Conservation (phyloP, 2,888 invertebrate species). For the Eristalis intricaria region DNA sequence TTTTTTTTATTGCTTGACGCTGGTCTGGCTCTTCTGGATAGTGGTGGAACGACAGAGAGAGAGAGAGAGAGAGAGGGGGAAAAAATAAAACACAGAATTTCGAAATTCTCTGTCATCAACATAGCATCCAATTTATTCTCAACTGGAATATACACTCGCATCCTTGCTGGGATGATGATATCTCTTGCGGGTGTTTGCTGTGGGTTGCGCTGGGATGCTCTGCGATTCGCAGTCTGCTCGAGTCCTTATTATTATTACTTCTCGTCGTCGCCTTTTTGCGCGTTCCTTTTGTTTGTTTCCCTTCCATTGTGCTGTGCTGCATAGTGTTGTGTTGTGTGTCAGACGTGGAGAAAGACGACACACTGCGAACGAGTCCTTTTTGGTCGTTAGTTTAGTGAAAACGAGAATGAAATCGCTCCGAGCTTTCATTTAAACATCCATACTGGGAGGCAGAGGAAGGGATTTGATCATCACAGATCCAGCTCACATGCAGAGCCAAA, state of each 20-base stretch:
- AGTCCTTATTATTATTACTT: constrained; percentile 40
- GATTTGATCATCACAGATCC: not conserved
- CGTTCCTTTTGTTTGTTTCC: constrained; percentile 12
- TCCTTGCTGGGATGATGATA: constrained; percentile 32
- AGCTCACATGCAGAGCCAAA: constrained; percentile 31
- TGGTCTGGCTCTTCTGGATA: constrained; percentile 32
- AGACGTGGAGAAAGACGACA: not conserved
- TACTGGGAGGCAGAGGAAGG: constrained; percentile 13
- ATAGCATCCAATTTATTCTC: constrained; percentile 64
- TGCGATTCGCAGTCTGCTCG: not conserved
- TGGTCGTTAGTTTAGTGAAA: constrained; percentile 32
- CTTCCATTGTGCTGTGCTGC: constrained; percentile 8
- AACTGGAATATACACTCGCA: constrained; percentile 33
- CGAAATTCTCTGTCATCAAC: constrained; percentile 64
- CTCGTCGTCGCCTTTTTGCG: constrained; percentile 2
- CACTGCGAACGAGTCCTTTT: not conserved
- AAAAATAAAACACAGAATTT: constrained; percentile 29
- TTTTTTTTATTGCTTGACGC: constrained; percentile 45
- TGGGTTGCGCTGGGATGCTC: not conserved
- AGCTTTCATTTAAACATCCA: constrained; percentile 49
- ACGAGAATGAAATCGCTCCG: constrained; percentile 42
- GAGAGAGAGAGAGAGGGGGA: not conserved
- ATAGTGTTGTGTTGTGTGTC: not conserved
- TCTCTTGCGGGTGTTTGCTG: constrained; percentile 46
- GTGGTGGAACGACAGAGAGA: constrained; percentile 15